A percentile compares a stretch with the other conserved stretches of the same genome.
These are phyloP conservation scores for Epirrita christyi DNA, from an alignment of 2,888 invertebrate species.

Conservation along the genomic window DNA sequence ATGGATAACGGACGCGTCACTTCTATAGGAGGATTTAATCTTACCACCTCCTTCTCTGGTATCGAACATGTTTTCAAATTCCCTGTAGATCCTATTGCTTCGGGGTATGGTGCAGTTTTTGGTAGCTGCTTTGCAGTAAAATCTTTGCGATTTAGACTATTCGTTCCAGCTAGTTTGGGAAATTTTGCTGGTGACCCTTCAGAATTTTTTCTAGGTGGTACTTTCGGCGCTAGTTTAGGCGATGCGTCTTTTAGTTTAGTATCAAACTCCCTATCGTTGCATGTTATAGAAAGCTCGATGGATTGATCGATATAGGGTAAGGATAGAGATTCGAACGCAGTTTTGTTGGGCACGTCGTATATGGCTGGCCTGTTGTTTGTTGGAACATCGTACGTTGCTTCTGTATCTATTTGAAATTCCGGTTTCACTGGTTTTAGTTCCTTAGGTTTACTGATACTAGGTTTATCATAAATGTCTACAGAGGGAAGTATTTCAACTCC, in stretches of 20 bases:
- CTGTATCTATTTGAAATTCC: constrained; percentile 71
- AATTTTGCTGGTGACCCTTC: constrained; percentile 63
- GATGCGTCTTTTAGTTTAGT: constrained; percentile 74
- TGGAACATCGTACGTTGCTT: constrained; percentile 76
- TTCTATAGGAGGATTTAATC: constrained; percentile 82
- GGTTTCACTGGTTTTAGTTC: constrained; percentile 62
- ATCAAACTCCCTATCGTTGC: constrained; percentile 82
- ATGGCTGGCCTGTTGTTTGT: constrained; percentile 75
- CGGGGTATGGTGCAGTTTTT: constrained; percentile 70
- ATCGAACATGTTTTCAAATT: constrained; percentile 66
- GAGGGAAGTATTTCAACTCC: constrained; percentile 76
- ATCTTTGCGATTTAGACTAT: constrained; percentile 74
- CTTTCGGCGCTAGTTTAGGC: constrained; percentile 59
- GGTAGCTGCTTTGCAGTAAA: constrained; percentile 66
- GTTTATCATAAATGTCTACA: constrained; percentile 78
- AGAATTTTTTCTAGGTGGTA: constrained; percentile 46
- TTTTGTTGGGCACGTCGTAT: constrained; percentile 78
- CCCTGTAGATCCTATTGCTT: constrained; percentile 71
- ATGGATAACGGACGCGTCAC: constrained; percentile 89
- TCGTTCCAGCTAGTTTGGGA: constrained; percentile 63
- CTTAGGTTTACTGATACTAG: constrained; percentile 59
- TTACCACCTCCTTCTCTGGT: constrained; percentile 74
- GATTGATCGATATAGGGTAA: constrained; percentile 79
- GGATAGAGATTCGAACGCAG: constrained; percentile 75
- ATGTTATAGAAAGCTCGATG: constrained; percentile 75